Base-by-base conservation (phyloP, 2,113 vertebrate genomes). In the Polyodon spathula region DNA sequence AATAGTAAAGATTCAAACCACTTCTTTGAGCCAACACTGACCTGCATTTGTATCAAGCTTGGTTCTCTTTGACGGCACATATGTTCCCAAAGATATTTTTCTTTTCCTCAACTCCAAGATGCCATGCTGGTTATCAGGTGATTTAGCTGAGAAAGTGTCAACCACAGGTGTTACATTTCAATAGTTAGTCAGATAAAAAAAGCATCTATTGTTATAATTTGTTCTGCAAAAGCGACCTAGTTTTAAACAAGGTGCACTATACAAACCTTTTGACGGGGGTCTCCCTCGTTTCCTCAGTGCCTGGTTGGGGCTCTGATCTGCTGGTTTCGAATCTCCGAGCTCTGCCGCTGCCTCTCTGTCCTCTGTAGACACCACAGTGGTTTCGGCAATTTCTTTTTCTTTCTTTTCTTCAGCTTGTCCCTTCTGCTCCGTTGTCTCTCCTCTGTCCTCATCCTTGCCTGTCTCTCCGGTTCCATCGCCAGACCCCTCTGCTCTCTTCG, bases 81-180 rank as follows among this genome's bases (percentile, higher is more conserved):
- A 83, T 50, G 81, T 81, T 77, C 85, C 81, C 69, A 87, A 86
- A 39, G 89, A 84, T 56, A 87, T 86, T 70, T 88, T 93, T 71
- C 86, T 85, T 76, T 81, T 88, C 71, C 82, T 82, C 64, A 90
- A 76, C 67, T 91, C 89, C 68, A 90, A 73, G 39, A 60, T 60
- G 4, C 58, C 69, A 44, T 52, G 37, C 43, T 51, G 40, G 27
- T 8, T 63, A 58, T 72, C 68, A 1, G 50, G 8, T 11, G 65
- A 53, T 50, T 64, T 67, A 9, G 41, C 71, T 76, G 65, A 6
- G 11, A 53, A 11, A 46, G 50, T 51, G 58, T 11, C 4, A 57
- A n/a, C n/a, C n/a, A n/a, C n/a, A n/a, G n/a, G n/a, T n/a, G n/a
- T n/a, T n/a, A n/a, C n/a, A n/a, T n/a, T n/a, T n/a, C n/a, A n/a